Evolutionary conservation across 2,797 vertebrate species (phyloP), one percentile per base, ranked within the genome.

Genomic region (Gymnopithys bicolor): DNA sequence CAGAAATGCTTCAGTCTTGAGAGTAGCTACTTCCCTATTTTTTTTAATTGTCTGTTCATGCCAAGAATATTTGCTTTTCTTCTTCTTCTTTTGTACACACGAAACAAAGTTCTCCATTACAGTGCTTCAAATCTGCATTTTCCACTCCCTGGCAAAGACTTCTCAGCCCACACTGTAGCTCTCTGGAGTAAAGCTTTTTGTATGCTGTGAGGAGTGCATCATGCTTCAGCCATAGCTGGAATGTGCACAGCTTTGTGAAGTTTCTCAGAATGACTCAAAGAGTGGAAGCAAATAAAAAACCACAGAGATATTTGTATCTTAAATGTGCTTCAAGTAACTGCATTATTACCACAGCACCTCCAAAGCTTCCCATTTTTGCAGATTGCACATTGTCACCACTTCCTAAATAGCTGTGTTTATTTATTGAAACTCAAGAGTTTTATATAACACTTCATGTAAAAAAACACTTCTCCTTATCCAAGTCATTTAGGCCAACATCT

Each of bases 271-370:
- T 96, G 97, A 97, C 94, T 96, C 96, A 90, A 94, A 92, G 94
- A 95, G 85, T 98, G 98, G 97, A 98, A 97, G 97, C 97, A 98
- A 97, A 98, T 98, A 97, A 97, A 97, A 98, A 98, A 97, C 98
- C 98, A 97, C 98, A 98, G 94, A 97, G 95, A 98, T 97, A 97
- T 97, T 98, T 98, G 97, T 96, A 98, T 97, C 97, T 98, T 98
- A 98, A 98, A 98, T 98, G 98, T 99, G 98, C 98, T 99, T 97
- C 96, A 98, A 98, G 99, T 98, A 99, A 99, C 98, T 99, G 98
- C 97, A 98, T 98, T 98, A 98, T 98, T 98, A 99, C 98, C 98
- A 94, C 98, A 98, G 98, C 91, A 95, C 92, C 97, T 97, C 97
- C 23, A 95, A 97, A 98, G 97, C 97, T 99, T 99, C 99, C 98